These are phyloP conservation scores for Gallinago paraguaiae DNA, from an alignment of 2,113 vertebrate species.

Conservation along the genomic window DNA sequence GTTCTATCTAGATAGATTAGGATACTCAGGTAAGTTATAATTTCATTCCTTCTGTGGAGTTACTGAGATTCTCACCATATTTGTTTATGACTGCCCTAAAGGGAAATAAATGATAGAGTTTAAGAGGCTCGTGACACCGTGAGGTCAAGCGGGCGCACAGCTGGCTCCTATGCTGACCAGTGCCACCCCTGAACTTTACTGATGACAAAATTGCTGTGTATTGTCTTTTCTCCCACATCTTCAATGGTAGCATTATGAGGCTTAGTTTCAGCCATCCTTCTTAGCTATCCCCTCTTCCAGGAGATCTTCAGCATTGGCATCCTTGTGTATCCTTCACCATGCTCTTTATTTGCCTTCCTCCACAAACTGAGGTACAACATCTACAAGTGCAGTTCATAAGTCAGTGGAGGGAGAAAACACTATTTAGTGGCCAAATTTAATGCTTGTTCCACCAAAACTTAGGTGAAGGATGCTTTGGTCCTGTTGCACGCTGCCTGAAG, in stretches of 20 bases:
- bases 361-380: not conserved
- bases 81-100: not conserved
- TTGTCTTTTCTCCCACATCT: not conserved
- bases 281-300: not conserved
- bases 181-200: fast-evolving
- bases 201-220: not conserved
- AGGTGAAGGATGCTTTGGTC: not conserved
- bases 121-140: not conserved
- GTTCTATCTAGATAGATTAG: not conserved
- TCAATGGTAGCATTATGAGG: not conserved
- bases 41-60: not conserved
- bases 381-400: not conserved
- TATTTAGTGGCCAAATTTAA: not conserved
- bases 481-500: not conserved
- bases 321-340: not conserved
- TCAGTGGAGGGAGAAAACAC: not conserved
- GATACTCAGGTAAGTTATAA: not conserved
- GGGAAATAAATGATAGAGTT: not conserved
- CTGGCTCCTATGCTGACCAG: not conserved
- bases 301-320: not conserved
- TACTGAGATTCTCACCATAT: not conserved
- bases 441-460: not conserved
- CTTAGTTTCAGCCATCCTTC: not conserved
- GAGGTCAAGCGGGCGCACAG: not conserved
- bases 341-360: not conserved